Conservation (phyloP, 2,113 vertebrate genomes). For the Cercopithecus mona region DNA sequence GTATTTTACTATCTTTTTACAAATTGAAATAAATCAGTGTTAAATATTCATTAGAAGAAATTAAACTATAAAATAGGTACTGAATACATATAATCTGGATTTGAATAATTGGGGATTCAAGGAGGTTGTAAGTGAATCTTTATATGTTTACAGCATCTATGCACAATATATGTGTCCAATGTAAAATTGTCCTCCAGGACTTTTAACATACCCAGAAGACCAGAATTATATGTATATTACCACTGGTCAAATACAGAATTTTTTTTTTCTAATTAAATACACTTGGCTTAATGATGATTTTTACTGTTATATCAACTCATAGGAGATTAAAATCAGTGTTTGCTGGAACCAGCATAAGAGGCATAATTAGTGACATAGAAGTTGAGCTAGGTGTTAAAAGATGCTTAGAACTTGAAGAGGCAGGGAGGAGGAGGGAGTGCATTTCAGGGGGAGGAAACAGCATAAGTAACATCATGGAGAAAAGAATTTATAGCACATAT, state of each 20-base stretch:
- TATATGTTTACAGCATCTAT: neutral
- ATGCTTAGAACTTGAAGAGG: conserved; percentile 44
- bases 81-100: neutral
- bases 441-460: conserved; percentile 28
- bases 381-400: conserved; percentile 46
- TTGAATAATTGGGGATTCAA: neutral
- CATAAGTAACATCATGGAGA: conserved; percentile 46
- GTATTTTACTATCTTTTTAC: neutral
- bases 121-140: neutral
- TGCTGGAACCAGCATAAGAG: neutral
- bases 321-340: neutral
- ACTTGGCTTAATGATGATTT: neutral
- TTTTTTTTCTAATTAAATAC: neutral
- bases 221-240: neutral
- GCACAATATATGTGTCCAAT: neutral
- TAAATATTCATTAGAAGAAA: conserved; percentile 1
- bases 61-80: neutral
- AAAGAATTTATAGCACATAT: conserved; percentile 76
- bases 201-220: neutral
- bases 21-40: neutral
- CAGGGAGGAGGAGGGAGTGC: conserved; percentile 33
- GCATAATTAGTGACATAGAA: conserved; percentile 56
- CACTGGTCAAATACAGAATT: neutral
- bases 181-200: neutral
- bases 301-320: neutral